Evolutionary conservation across 2,113 vertebrate species (phyloP).

Genomic region (Elgaria multicarinata): DNA sequence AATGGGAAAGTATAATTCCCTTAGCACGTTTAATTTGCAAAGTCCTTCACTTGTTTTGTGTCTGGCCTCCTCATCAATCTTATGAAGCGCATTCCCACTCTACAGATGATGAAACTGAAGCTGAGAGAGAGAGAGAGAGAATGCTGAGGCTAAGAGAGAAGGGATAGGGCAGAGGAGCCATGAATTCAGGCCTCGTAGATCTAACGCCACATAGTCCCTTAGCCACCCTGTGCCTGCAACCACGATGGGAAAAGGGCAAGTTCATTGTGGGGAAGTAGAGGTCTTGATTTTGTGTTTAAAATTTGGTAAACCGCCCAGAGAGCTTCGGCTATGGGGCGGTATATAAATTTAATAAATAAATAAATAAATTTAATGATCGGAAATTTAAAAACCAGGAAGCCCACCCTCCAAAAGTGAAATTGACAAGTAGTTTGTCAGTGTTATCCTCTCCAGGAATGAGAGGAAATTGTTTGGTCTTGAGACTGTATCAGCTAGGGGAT

Average conservation of each 20-base stretch:
- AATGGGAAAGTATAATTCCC: background rate
- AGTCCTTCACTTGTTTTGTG: background rate
- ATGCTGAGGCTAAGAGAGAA: too few relatives aligned
- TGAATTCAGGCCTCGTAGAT: background rate
- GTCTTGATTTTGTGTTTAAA: too few relatives aligned
- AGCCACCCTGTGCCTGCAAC: background rate
- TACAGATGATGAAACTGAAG: background rate
- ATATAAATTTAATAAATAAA: too few relatives aligned
- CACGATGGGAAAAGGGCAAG: background rate
- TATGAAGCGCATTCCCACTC: background rate
- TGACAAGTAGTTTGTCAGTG: too few relatives aligned
- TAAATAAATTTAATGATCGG: too few relatives aligned
- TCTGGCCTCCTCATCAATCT: background rate
- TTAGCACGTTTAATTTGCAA: background rate
- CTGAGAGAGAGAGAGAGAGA: background rate
- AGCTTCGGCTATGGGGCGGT: too few relatives aligned
- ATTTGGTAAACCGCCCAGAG: too few relatives aligned
- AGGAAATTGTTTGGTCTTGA: too few relatives aligned
- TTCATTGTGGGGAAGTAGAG: background rate
- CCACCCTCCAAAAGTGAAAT: too few relatives aligned
- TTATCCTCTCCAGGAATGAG: too few relatives aligned
- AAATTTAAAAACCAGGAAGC: too few relatives aligned
- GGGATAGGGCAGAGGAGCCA: background rate
- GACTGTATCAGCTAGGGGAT: too few relatives aligned
- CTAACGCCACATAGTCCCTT: background rate